Evolutionary conservation across 2,113 vertebrate genomes (phyloP).

Genomic region (Pelusios castaneus): DNA sequence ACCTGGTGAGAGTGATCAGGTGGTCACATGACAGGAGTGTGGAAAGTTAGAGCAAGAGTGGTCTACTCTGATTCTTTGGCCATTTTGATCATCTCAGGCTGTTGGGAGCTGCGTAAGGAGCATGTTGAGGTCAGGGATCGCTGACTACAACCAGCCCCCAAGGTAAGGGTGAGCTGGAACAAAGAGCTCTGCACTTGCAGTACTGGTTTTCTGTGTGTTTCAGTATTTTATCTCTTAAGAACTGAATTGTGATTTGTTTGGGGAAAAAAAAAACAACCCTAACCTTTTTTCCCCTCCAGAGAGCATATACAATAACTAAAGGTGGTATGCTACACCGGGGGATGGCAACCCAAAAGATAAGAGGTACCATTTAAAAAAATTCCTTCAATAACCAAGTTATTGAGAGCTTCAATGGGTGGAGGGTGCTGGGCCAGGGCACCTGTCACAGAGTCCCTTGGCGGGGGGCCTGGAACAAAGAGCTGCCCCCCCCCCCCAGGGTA

Average conservation of each 20-base stretch:
- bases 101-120: background rate
- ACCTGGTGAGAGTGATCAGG: background rate
- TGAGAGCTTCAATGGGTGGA: too few species aligned
- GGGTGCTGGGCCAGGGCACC: too few species aligned
- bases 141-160: background rate
- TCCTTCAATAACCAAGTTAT: too few species aligned
- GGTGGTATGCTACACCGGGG: too few species aligned
- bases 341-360: too few species aligned
- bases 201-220: background rate
- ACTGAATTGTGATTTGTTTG: background rate
- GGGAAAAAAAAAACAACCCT: too few species aligned
- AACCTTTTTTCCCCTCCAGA: background rate
- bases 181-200: background rate
- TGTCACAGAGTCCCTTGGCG: too few species aligned
- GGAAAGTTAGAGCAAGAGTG: background rate
- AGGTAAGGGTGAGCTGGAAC: background rate
- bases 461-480: too few species aligned
- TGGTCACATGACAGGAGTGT: background rate
- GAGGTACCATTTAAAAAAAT: too few species aligned
- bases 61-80: fast-evolving
- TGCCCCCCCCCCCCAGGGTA: too few species aligned
- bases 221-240: background rate
- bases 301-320: background rate
- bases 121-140: background rate
- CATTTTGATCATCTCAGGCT: background rate